These are phyloP conservation scores for Lytechinus variegatus DNA, from an alignment of 35 echinoderm and acorn worm species.

Conservation along the genomic window DNA sequence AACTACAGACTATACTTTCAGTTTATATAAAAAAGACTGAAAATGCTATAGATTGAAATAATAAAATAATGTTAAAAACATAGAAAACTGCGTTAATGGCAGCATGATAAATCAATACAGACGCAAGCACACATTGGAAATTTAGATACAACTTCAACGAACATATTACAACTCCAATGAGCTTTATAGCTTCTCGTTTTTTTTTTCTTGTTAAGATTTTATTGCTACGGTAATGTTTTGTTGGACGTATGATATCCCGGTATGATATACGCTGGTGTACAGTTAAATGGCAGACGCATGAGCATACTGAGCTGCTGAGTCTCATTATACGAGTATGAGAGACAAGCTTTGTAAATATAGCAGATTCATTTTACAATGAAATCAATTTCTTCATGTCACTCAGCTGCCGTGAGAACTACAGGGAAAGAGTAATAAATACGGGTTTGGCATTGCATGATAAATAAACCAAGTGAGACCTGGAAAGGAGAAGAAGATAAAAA, in stretches of 20 bases:
- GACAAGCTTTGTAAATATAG: slow-evolving; percentile 22
- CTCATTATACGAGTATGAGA: not conserved
- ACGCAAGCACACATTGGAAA: too few relatives aligned
- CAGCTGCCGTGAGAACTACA: not conserved
- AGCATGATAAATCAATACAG: too few relatives aligned
- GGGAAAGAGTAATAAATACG: not conserved
- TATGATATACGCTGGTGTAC: not conserved
- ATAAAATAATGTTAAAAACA: too few relatives aligned
- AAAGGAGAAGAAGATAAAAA: too few relatives aligned
- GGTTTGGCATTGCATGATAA: not conserved
- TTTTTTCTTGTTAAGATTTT: too few relatives aligned
- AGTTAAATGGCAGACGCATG: not conserved
- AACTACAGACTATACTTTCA: too few relatives aligned
- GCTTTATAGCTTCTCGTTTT: too few relatives aligned
- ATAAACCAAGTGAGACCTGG: not conserved
- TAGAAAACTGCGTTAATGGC: too few relatives aligned
- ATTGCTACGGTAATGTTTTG: not conserved
- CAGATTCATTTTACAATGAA: slow-evolving; percentile 28
- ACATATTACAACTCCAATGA: too few relatives aligned
- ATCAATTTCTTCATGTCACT: slow-evolving; percentile 46
- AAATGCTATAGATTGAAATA: too few relatives aligned
- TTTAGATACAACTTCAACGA: too few relatives aligned
- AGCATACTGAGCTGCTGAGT: not conserved
- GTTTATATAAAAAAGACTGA: too few relatives aligned
- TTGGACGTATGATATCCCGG: not conserved